A percentile compares a stretch with the other conserved stretches of the same genome.
Evolutionary conservation across 1,140 invertebrate genomes (phyloP).

Genomic region (Aphidius ervi): DNA sequence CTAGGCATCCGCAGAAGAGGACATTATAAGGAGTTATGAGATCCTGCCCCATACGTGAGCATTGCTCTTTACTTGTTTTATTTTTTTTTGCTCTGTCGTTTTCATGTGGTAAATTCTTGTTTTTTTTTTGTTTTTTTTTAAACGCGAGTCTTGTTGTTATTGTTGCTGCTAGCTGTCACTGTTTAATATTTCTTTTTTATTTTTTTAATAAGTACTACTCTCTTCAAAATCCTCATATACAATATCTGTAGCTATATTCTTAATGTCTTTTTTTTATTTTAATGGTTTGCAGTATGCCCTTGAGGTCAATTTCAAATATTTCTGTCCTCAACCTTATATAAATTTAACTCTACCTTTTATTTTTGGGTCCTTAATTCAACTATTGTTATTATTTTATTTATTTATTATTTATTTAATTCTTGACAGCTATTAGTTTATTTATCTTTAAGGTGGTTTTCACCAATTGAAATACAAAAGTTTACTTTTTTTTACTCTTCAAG

Average conservation of each 20-base stretch:
- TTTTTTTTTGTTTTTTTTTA: conserved; percentile 5
- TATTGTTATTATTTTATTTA: background rate
- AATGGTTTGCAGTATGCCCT: conserved; percentile 49
- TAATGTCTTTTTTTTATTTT: conserved; percentile 52
- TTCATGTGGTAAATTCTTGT: conserved; percentile 21
- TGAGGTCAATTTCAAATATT: conserved; percentile 50
- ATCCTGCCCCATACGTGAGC: conserved; percentile 51
- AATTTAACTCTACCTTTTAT: conserved; percentile 29
- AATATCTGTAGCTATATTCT: conserved; percentile 49
- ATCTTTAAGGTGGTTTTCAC: too few relatives aligned
- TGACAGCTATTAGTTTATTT: too few relatives aligned
- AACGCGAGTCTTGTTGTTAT: background rate
- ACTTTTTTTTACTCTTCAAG: too few relatives aligned
- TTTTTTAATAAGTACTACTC: background rate
- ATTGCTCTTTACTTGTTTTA: conserved; percentile 38
- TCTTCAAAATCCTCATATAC: conserved; percentile 44
- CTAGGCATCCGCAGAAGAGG: conserved; percentile 53
- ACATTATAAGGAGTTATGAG: conserved; percentile 55
- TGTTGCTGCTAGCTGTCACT: conserved; percentile 16
- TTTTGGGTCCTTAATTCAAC: conserved; percentile 1
- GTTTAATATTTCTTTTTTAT: background rate
- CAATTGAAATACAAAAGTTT: too few relatives aligned
- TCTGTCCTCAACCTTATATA: conserved; percentile 32
- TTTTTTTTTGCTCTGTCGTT: conserved; percentile 28
- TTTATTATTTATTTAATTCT: too few relatives aligned